Conservation (phyloP, 2,888 invertebrate species). For the Linnaemya vulpina region DNA sequence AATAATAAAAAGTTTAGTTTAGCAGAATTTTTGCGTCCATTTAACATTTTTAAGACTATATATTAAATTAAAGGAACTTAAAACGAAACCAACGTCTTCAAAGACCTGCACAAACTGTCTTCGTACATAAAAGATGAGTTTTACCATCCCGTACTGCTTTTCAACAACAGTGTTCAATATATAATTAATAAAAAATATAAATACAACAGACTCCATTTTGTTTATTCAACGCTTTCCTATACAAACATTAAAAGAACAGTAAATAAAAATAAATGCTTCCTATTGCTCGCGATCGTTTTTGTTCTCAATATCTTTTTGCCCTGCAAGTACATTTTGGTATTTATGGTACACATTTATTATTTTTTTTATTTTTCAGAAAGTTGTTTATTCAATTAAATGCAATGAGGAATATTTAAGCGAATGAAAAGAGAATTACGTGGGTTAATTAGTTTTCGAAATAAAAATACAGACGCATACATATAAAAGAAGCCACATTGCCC, state of each 20-base stretch:
- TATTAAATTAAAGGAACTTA: background rate
- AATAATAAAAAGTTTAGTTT: too few species aligned
- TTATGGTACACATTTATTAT: slow-evolving; percentile 17
- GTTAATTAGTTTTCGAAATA: slow-evolving; percentile 12
- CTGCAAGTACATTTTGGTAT: slow-evolving; percentile 29
- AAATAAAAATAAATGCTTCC: slow-evolving; percentile 32
- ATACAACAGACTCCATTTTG: slow-evolving; percentile 66
- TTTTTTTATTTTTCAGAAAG: background rate
- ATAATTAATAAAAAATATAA: slow-evolving; percentile 45
- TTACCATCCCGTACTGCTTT: slow-evolving; percentile 46
- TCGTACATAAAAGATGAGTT: slow-evolving; percentile 40
- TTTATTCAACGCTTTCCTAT: slow-evolving; percentile 51
- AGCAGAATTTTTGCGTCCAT: too few species aligned
- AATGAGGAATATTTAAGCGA: slow-evolving; percentile 11
- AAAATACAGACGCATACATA: background rate
- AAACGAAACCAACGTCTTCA: background rate
- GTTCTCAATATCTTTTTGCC: slow-evolving; percentile 38
- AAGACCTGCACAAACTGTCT: background rate
- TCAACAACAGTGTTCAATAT: slow-evolving; percentile 35
- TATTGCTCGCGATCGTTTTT: slow-evolving; percentile 56
- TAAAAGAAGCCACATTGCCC: slow-evolving; percentile 35
- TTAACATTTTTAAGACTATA: too few species aligned
- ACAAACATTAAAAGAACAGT: slow-evolving; percentile 59
- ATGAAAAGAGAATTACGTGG: slow-evolving; percentile 27
- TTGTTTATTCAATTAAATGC: slow-evolving; percentile 14